phyloP scores from a whole-genome alignment of 1,140 invertebrate species.

The Laupala kohalensis region DNA sequence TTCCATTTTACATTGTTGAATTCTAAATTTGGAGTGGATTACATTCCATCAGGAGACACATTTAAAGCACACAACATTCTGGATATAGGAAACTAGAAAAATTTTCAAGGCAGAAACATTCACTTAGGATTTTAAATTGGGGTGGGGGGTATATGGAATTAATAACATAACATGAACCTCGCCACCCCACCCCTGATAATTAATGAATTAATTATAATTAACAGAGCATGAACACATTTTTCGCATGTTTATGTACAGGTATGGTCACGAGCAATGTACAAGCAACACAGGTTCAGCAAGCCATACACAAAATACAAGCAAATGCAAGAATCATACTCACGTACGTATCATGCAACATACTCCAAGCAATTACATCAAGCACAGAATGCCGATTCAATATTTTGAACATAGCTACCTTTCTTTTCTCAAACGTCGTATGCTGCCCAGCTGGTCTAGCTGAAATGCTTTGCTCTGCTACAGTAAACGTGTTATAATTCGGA shows the following conservation, averaged over 20 bases:
- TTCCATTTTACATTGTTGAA: too few relatives aligned
- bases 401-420: not conserved
- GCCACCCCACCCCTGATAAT: not conserved
- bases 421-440: not conserved
- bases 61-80: not conserved
- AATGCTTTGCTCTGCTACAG: not conserved
- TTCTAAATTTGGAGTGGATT: not conserved
- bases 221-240: too few relatives aligned
- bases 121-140: not conserved
- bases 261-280: not conserved
- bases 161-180: too few relatives aligned
- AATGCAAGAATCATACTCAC: not conserved
- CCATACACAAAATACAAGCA: not conserved
- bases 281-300: not conserved
- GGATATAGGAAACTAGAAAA: too few relatives aligned
- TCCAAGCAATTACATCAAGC: too few relatives aligned
- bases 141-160: too few relatives aligned
- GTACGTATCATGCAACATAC: too few relatives aligned
- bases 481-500: too few relatives aligned
- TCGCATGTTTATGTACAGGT: not conserved
- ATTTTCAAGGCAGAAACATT: too few relatives aligned
- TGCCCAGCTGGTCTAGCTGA: not conserved
- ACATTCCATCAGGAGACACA: not conserved
- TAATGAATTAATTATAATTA: not conserved
- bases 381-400: too few relatives aligned